These are phyloP conservation scores for Epizoanthus illoricatus DNA, from an alignment of 92 coral and sea anemone species.

Conservation along the genomic window DNA sequence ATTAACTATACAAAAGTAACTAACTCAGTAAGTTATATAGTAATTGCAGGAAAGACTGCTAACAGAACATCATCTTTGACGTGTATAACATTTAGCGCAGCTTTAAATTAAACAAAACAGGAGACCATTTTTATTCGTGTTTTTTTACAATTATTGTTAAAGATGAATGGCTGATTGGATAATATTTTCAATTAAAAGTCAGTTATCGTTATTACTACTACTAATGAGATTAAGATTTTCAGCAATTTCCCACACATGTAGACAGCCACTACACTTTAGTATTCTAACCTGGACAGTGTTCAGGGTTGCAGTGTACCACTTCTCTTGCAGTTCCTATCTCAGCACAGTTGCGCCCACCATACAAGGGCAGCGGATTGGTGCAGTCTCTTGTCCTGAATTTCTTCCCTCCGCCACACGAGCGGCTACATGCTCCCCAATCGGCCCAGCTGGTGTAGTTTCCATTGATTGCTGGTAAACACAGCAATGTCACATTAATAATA, in stretches of 20 bases:
- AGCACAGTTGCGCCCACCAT: constrained; percentile 77
- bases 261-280: too few relatives aligned
- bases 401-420: constrained; percentile 86
- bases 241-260: not conserved
- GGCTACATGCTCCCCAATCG: constrained; percentile 86
- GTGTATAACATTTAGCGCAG: too few relatives aligned
- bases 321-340: constrained; percentile 84
- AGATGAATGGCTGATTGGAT: not conserved
- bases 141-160: too few relatives aligned
- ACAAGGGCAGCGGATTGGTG: constrained; percentile 75
- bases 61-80: too few relatives aligned
- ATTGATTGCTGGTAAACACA: constrained; percentile 64
- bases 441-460: constrained; percentile 93
- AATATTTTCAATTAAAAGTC: not conserved
- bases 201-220: not conserved
- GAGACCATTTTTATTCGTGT: too few relatives aligned
- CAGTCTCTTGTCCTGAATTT: constrained; percentile 78
- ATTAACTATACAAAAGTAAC: too few relatives aligned
- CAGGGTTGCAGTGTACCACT: constrained; percentile 86
- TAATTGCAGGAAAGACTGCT: too few relatives aligned
- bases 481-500: too few relatives aligned
- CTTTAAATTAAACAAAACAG: too few relatives aligned
- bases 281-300: constrained; percentile 86
- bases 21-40: too few relatives aligned
- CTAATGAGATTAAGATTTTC: too few relatives aligned